Base-by-base conservation (phyloP, 1,140 invertebrate genomes). In the Mercenaria mercenaria region DNA sequence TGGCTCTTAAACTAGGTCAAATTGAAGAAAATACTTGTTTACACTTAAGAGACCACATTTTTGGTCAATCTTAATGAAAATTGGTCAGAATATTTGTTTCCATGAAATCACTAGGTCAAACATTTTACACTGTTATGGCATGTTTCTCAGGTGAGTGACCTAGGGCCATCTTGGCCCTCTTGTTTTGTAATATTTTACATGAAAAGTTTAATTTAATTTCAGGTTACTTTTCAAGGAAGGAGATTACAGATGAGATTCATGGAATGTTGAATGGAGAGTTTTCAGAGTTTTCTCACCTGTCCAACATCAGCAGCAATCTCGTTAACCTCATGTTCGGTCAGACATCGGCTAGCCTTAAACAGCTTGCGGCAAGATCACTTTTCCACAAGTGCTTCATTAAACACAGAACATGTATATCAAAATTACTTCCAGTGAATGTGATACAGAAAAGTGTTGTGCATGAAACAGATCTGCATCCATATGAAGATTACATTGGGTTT, bases 181-280 rank as follows among this genome's bases (percentile, higher is more conserved):
- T n/a, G n/a, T n/a, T n/a, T n/a, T n/a, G n/a, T n/a, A n/a, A n/a
- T n/a, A n/a, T n/a, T n/a, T n/a, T n/a, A n/a, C n/a, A n/a, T n/a
- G n/a, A n/a, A n/a, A n/a, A 8, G 10, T 23, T 56, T 15, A 23
- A 11, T 15, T 15, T 56, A 26, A 67, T 67, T 91, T 26, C 85
- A 95, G 94, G 93, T 74, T 93, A 91, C 69, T 95, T 95, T 77
- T 92, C 90, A 43, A 93, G 64, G 13, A 91, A 90, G 32, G 94
- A 94, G 59, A 92, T 95, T n/a, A 90, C 86, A 20, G 90, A 91
- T 34, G 94, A 95, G 81, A 84, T 95, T 18, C 43, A 74, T 11
- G 84, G 92, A 47, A 86, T 92, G 69, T 67, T 94, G 13, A 90
- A 92, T 32, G 80, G 92, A 34, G 91, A 93, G 43, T 94, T 95